Conservation (phyloP, 1,140 invertebrate genomes). For the Leguminivora glycinivorella region DNA sequence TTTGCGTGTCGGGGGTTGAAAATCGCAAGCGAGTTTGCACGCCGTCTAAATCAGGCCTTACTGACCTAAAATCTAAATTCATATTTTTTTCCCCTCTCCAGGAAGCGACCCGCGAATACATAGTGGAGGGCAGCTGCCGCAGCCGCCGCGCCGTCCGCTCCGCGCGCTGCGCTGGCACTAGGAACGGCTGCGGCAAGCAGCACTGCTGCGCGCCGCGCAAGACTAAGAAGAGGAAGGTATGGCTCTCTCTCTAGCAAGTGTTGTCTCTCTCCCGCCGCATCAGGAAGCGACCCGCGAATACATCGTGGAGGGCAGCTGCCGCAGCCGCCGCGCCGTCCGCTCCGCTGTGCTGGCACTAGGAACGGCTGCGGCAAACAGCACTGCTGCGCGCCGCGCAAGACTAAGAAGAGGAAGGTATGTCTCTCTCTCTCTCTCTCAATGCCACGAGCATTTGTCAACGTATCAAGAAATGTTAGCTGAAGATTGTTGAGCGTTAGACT, state of each 20-base stretch:
- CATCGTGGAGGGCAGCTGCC: constrained; percentile 93
- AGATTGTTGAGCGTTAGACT: too few species aligned
- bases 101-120: constrained; percentile 93
- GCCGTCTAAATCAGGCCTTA: too few species aligned
- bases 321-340: constrained; percentile 92
- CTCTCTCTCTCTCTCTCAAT: too few species aligned
- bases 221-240: constrained; percentile 94
- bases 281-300: constrained; percentile 93
- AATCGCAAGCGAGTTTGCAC: too few species aligned
- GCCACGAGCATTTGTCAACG: too few species aligned
- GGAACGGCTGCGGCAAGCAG: constrained; percentile 79
- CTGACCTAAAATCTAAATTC: not conserved
- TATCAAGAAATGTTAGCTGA: too few species aligned
- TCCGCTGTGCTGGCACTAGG: constrained; percentile 87
- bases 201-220: constrained; percentile 92
- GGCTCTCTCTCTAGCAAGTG: not conserved
- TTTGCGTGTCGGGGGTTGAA: too few species aligned
- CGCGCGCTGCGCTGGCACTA: constrained; percentile 88
- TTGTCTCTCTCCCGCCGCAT: constrained; percentile 77
- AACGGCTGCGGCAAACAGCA: constrained; percentile 79
- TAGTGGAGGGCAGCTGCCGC: constrained; percentile 93
- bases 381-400: constrained; percentile 94
- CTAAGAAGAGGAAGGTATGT: constrained; percentile 95
- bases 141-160: constrained; percentile 93
- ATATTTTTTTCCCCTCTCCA: constrained; percentile 61